Conservation (phyloP, 2,113 vertebrate genomes). For the Cygnus atratus region DNA sequence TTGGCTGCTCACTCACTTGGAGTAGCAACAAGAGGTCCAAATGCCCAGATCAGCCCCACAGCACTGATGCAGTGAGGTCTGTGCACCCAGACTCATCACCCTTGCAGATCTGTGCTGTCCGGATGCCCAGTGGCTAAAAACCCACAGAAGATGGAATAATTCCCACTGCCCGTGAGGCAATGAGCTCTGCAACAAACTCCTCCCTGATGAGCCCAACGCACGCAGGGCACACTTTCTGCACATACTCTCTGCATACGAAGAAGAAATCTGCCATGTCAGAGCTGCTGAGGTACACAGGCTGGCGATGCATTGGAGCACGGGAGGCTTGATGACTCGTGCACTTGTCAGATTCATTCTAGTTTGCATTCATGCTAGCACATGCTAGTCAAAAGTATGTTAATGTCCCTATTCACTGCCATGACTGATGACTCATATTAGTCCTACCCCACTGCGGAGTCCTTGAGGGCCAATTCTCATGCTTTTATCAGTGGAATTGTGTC, state of each 20-base stretch:
- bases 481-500: neutral
- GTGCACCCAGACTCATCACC: neutral
- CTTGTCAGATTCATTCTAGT: neutral
- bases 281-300: neutral
- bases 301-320: neutral
- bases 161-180: neutral
- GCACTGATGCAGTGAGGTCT: neutral
- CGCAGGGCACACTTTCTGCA: neutral
- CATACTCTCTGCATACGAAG: neutral
- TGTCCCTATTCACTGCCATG: neutral
- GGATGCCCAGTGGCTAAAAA: neutral
- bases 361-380: conserved; percentile 11
- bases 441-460: conserved; percentile 23
- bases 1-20: neutral
- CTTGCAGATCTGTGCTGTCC: neutral
- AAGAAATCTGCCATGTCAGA: neutral
- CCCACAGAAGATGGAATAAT: neutral
- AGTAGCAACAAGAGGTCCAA: neutral
- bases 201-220: neutral
- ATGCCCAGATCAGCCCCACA: neutral
- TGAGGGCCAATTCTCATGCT: conserved; percentile 2
- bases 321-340: neutral
- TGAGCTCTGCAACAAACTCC: neutral
- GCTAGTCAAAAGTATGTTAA: conserved; percentile 12
- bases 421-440: conserved; percentile 50